phyloP scores from a whole-genome alignment of 1,140 invertebrate species.

The Lethocerus indicus region DNA sequence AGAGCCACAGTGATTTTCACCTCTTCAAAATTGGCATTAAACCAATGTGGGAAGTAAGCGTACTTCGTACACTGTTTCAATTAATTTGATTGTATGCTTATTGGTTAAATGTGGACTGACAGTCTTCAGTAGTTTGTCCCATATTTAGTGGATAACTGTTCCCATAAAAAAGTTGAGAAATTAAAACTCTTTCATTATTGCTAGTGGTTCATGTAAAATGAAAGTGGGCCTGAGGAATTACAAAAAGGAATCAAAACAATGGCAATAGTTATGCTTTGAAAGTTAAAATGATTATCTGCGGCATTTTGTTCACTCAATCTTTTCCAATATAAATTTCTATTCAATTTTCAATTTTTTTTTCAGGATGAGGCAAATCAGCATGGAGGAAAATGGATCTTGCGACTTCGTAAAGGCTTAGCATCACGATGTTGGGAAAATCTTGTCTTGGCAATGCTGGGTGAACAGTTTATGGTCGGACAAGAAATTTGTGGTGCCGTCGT shows the following conservation, averaged over 20 bases:
- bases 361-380: slow-evolving; percentile 83
- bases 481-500: slow-evolving; percentile 98
- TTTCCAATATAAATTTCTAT: no score
- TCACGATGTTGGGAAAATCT: slow-evolving; percentile 97
- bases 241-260: no score
- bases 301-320: no score
- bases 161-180: no score
- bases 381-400: slow-evolving; percentile 94
- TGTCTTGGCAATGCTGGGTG: slow-evolving; percentile 91
- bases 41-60: slow-evolving; percentile 90
- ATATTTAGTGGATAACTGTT: no score
- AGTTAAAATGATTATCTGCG: no score
- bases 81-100: neutral
- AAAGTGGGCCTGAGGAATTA: no score
- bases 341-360: slow-evolving; percentile 12
- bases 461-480: slow-evolving; percentile 97
- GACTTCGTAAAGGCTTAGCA: slow-evolving; percentile 85
- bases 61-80: no score
- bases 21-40: slow-evolving; percentile 97
- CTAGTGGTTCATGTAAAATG: no score
- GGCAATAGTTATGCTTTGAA: no score
- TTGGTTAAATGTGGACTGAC: neutral
- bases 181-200: no score
- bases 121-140: no score
- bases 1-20: slow-evolving; percentile 86